Percentiles rank a stretch among this genome's conserved stretches.
phyloP scores from a whole-genome alignment of 2,797 vertebrate genomes.

The Microctenopoma steveboyesi region DNA sequence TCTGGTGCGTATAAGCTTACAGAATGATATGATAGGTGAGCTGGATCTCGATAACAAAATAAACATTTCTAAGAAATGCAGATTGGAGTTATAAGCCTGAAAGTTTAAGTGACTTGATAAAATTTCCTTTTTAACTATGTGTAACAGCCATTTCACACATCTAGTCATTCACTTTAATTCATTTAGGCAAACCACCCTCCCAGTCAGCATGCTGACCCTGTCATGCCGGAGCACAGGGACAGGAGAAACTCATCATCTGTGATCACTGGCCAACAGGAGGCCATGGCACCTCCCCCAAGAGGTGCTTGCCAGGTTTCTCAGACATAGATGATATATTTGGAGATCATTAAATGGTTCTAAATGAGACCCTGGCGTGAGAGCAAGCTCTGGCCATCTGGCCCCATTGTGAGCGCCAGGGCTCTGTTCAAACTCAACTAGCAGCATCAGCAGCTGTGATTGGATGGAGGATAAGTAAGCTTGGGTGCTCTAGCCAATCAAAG shows the following conservation, averaged over 20 bases:
- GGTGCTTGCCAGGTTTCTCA: constrained; percentile 71
- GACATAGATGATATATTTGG: constrained; percentile 81
- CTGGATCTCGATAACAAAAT: too few relatives aligned
- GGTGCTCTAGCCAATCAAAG: constrained; percentile 59
- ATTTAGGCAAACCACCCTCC: constrained; percentile 24
- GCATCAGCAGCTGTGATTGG: constrained; percentile 71
- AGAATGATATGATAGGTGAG: too few relatives aligned
- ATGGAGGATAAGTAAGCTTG: constrained; percentile 37
- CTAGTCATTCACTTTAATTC: constrained; percentile 15
- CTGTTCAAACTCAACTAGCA: constrained; percentile 68
- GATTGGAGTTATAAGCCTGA: background rate
- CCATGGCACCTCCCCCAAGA: constrained; percentile 64
- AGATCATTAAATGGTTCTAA: constrained; percentile 84
- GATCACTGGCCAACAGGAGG: constrained; percentile 51
- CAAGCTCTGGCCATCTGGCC: constrained; percentile 80
- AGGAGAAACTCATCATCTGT: constrained; percentile 50
- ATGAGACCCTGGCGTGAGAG: constrained; percentile 82
- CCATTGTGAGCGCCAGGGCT: constrained; percentile 72
- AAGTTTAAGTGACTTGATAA: background rate
- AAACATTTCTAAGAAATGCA: too few relatives aligned
- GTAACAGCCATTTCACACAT: background rate
- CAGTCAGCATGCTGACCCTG: constrained; percentile 32
- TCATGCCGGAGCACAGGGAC: constrained; percentile 40
- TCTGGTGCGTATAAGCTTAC: too few relatives aligned
- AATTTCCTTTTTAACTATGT: background rate